Percentiles rank a stretch among this genome's conserved stretches.
Evolutionary conservation across 2,113 vertebrate species (phyloP).

Genomic region (Bubo scandiacus): DNA sequence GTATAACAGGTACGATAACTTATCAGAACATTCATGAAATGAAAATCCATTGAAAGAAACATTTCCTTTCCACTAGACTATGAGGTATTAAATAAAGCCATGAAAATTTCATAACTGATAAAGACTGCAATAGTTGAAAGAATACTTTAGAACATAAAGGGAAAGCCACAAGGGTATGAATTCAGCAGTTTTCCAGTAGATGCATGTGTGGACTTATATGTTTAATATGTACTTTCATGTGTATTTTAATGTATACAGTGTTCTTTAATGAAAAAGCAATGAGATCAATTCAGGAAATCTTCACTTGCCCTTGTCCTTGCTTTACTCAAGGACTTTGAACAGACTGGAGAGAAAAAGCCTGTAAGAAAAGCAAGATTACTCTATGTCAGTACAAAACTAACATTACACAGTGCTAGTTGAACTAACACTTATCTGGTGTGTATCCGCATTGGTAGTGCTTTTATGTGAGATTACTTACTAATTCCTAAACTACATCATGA

Average conservation of each 20-base stretch:
- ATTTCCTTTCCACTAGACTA: conserved; percentile 43
- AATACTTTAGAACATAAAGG: conserved; percentile 20
- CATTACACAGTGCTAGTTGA: not conserved
- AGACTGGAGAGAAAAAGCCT: not conserved
- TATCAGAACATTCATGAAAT: conserved; percentile 47
- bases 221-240: conserved; percentile 27
- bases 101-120: conserved; percentile 38
- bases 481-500: not conserved
- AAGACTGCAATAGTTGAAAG: conserved; percentile 24
- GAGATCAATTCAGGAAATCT: not conserved
- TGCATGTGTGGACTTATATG: not conserved
- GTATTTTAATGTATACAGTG: not conserved
- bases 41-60: conserved; percentile 54
- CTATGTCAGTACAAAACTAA: not conserved
- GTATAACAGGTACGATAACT: conserved; percentile 19
- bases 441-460: not conserved
- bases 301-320: not conserved
- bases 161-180: conserved; percentile 15
- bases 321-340: not conserved
- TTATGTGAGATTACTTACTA: not conserved
- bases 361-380: not conserved
- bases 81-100: conserved; percentile 18
- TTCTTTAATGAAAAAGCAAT: conserved; percentile 23
- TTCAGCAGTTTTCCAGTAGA: conserved; percentile 28
- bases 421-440: not conserved